Evolutionary conservation across 2,888 invertebrate species (phyloP), one percentile per base, ranked within the genome.

Genomic region (Cerceris rybyensis): DNA sequence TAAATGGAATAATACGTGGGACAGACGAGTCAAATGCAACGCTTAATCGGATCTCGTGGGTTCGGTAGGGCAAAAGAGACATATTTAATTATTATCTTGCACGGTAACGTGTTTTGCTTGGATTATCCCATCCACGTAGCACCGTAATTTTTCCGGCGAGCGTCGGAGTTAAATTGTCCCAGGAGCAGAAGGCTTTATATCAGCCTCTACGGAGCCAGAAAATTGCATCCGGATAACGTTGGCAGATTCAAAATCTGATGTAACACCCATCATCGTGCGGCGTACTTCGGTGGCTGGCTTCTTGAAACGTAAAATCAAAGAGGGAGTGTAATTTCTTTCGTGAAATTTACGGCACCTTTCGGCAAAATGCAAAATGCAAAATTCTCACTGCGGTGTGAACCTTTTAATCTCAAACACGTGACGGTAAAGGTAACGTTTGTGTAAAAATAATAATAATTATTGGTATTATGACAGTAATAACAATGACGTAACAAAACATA

Each of bases 51-150:
- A 75, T 67, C 49, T 42, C 58, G 43, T 52, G 42, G 39, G 49
- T 8, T 59, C 64, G 43, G 16, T 16, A 43, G 41, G 61, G 28
- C 14, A 39, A 65, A 75, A 70, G 61, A 52, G 63, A 75, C 70
- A 63, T 61, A 77, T 70, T 78, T 78, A 75, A 78, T 78, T 75
- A 78, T 78, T 64, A 75, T 63, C 54, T 50, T 42, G 66, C 49
- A 28, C 61, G 50, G 66, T 52, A 67, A 70, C 66, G 42, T 41
- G 63, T 64, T 70, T 54, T 41, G 11, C 58, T 8, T 9, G 66
- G 54, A 70, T 67, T 67, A 75, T 58, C 57, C n/a, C 13, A 28
- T 59, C 14, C 58, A 6, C 63, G 58, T 14, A 52, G 41, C 14
- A 42, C 7, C 52, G 28, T 42, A 66, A 63, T 70, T 67, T 66